Percentiles rank a stretch among this genome's conserved stretches.
These are phyloP conservation scores for Hymenochirus boettgeri DNA, from an alignment of 2,113 vertebrate species.

Conservation along the genomic window DNA sequence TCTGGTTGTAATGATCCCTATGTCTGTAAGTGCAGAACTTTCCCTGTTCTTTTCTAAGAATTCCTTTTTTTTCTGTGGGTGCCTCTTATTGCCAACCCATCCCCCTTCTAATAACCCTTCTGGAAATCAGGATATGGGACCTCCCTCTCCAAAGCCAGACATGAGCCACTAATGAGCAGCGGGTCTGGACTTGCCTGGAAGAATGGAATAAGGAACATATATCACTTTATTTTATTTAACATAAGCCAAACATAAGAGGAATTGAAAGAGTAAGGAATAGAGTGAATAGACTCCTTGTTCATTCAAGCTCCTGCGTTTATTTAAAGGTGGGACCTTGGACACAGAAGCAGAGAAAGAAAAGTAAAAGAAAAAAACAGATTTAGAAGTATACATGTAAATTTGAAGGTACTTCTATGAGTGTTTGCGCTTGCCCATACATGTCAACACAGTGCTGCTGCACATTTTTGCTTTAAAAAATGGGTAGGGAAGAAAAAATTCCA, in stretches of 20 bases:
- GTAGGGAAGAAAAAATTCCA: neutral
- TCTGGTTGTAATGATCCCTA: no score
- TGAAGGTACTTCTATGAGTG: neutral
- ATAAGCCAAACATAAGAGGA: constrained; percentile 42
- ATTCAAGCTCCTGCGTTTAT: constrained; percentile 39
- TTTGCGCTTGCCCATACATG: constrained; percentile 2
- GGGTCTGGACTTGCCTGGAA: constrained; percentile 39
- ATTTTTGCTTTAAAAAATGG: neutral
- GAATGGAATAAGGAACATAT: constrained; percentile 34
- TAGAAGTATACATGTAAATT: constrained; percentile 28
- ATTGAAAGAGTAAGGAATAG: constrained; percentile 30
- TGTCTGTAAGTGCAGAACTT: neutral
- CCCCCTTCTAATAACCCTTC: constrained; percentile 32
- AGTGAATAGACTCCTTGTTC: constrained; percentile 41
- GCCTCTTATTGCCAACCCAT: constrained; percentile 34
- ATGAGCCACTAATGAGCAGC: constrained; percentile 41
- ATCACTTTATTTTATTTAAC: constrained; percentile 44
- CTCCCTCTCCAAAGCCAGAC: constrained; percentile 39
- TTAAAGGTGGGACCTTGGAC: constrained; percentile 37
- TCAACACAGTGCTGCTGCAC: neutral
- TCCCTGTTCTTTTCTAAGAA: neutral
- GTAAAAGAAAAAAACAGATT: constrained; percentile 20
- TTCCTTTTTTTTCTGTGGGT: constrained; percentile 26
- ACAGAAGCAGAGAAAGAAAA: constrained; percentile 27
- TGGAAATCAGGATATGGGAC: constrained; percentile 41